phyloP scores from a whole-genome alignment of 2,797 vertebrate genomes.

The Heliangelus exortis region DNA sequence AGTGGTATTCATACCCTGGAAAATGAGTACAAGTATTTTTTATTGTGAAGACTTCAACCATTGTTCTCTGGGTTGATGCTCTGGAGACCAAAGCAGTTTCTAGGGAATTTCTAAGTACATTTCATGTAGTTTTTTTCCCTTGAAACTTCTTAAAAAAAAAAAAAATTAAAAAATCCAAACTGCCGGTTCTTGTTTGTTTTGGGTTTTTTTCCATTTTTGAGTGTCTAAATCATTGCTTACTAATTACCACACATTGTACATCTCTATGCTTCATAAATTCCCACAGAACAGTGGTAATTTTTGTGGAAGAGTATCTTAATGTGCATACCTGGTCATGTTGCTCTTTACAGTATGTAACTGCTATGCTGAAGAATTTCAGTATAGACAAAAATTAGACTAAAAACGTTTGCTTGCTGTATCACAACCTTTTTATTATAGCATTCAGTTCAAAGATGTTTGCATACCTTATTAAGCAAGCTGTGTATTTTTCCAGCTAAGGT shows the following conservation, averaged over 20 bases:
- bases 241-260: background rate
- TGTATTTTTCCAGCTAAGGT: slow-evolving; percentile 26
- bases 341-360: background rate
- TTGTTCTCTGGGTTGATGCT: background rate
- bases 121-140: background rate
- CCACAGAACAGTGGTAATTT: background rate
- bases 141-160: background rate
- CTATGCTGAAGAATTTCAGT: background rate
- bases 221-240: background rate
- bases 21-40: background rate
- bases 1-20: background rate
- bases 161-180: background rate
- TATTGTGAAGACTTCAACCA: background rate
- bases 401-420: slow-evolving; percentile 40
- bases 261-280: background rate
- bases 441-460: slow-evolving; percentile 43
- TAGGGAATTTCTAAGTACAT: background rate
- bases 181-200: too few relatives aligned
- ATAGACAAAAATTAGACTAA: background rate
- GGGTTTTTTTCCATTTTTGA: background rate
- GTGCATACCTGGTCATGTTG: background rate
- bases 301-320: background rate
- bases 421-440: background rate
- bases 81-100: background rate
- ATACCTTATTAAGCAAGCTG: slow-evolving; percentile 57